A percentile compares a stretch with the other conserved stretches of the same genome.
Evolutionary conservation across 1,140 invertebrate genomes (phyloP).

Genomic region (Hyles vespertilio): DNA sequence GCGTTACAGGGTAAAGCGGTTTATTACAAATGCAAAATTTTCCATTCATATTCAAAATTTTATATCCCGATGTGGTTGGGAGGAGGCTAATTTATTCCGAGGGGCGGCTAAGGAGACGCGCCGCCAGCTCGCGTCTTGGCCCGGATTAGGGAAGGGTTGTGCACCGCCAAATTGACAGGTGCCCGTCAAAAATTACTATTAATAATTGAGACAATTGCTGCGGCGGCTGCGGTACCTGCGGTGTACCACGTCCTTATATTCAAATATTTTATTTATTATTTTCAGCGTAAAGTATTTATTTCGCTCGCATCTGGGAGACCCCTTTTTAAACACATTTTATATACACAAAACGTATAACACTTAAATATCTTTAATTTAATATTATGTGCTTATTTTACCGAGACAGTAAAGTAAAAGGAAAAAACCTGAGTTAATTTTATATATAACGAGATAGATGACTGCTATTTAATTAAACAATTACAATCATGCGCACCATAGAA

Average conservation of each 20-base stretch:
- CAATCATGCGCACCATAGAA: no score
- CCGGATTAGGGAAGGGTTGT: slow-evolving; percentile 72
- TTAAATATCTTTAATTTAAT: no score
- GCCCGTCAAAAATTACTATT: slow-evolving; percentile 74
- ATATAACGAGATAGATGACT: no score
- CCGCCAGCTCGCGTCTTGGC: slow-evolving; percentile 61
- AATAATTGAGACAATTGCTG: slow-evolving; percentile 67
- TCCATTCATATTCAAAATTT: slow-evolving; percentile 93
- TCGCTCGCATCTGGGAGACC: no score
- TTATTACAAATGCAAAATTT: slow-evolving; percentile 90
- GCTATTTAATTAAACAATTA: no score
- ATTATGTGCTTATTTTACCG: no score
- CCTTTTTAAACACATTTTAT: no score
- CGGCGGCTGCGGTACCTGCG: slow-evolving; percentile 21
- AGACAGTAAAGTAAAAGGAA: no score
- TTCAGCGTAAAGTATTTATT: no score
- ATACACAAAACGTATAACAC: no score
- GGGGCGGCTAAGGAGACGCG: slow-evolving; percentile 63
- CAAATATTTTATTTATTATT: no score
- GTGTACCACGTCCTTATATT: slow-evolving; percentile 5
- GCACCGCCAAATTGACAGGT: slow-evolving; percentile 70
- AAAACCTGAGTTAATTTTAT: no score
- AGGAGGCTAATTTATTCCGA: slow-evolving; percentile 80
- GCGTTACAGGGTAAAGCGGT: slow-evolving; percentile 63
- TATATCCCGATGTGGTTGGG: slow-evolving; percentile 83